phyloP scores from a whole-genome alignment of 2,888 invertebrate genomes.

The Bombyx huttoni region DNA sequence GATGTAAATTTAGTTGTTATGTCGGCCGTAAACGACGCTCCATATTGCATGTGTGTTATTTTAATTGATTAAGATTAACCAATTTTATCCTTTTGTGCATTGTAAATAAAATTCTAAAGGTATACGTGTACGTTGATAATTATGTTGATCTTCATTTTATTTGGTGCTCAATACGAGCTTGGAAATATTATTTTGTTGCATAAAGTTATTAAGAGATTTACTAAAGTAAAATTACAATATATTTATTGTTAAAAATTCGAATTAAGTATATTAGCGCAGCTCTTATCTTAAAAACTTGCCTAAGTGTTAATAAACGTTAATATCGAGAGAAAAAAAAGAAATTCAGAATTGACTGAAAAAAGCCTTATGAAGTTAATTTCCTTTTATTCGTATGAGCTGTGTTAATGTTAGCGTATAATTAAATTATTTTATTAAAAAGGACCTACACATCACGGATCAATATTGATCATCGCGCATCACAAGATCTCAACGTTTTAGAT shows the following conservation, averaged over 20 bases:
- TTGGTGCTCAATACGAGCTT: conserved; percentile 9
- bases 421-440: conserved; percentile 9
- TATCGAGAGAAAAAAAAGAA: too few relatives aligned
- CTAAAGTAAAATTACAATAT: conserved; percentile 13
- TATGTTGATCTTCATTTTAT: background rate
- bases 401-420: too few relatives aligned
- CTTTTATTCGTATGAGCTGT: too few relatives aligned
- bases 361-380: too few relatives aligned
- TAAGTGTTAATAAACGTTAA: too few relatives aligned
- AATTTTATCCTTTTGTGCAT: background rate
- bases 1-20: background rate
- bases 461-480: conserved; percentile 51
- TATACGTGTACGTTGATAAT: background rate
- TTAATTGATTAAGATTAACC: background rate
- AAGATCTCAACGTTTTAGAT: conserved; percentile 42
- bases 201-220: conserved; percentile 8
- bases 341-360: too few relatives aligned
- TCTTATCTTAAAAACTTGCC: background rate
- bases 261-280: too few relatives aligned
- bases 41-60: background rate
- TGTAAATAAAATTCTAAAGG: conserved; percentile 5
- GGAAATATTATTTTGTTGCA: conserved; percentile 23
- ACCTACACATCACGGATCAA: conserved; percentile 43
- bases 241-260: conserved; percentile 20
- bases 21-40: conserved; percentile 2